Evolutionary conservation across 2,797 vertebrate genomes (phyloP).

Genomic region (Sebastes hopkinsi): DNA sequence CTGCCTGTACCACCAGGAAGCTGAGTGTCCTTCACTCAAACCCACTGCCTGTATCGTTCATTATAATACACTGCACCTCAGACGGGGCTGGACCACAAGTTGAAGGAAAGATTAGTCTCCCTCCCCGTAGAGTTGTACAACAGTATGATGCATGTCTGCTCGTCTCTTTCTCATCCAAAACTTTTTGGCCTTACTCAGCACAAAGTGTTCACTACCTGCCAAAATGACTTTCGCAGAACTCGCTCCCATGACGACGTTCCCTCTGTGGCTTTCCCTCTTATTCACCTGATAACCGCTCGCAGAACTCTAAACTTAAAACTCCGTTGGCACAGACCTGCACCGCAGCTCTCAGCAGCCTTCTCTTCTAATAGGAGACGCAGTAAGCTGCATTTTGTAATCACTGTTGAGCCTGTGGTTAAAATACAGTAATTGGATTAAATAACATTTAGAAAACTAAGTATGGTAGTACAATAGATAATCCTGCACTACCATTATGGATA

Average conservation of each 20-base stretch:
- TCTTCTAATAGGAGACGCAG: neutral
- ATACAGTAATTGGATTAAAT: neutral
- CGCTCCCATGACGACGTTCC: conserved; percentile 24
- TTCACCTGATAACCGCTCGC: conserved; percentile 51
- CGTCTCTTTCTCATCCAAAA: conserved; percentile 37
- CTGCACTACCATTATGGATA: neutral
- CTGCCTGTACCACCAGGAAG: neutral
- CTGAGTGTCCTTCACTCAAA: conserved; percentile 2
- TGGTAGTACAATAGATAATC: neutral
- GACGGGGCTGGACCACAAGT: conserved; percentile 7
- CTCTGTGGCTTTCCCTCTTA: conserved; percentile 33
- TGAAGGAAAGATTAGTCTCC: conserved; percentile 23
- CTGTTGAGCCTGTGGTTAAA: neutral
- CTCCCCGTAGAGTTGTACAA: conserved; percentile 25
- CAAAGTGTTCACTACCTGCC: conserved; percentile 38
- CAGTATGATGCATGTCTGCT: conserved; percentile 48
- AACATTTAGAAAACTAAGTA: neutral
- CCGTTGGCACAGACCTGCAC: conserved; percentile 4
- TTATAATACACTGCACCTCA: conserved; percentile 17
- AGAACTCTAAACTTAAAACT: conserved; percentile 21
- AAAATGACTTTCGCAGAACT: conserved; percentile 31
- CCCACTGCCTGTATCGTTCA: conserved; percentile 4
- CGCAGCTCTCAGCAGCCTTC: neutral
- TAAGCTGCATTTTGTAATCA: neutral
- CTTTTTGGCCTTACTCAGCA: conserved; percentile 55